phyloP scores from a whole-genome alignment of 2,797 vertebrate species.

The Phyllotis vaccarum region DNA sequence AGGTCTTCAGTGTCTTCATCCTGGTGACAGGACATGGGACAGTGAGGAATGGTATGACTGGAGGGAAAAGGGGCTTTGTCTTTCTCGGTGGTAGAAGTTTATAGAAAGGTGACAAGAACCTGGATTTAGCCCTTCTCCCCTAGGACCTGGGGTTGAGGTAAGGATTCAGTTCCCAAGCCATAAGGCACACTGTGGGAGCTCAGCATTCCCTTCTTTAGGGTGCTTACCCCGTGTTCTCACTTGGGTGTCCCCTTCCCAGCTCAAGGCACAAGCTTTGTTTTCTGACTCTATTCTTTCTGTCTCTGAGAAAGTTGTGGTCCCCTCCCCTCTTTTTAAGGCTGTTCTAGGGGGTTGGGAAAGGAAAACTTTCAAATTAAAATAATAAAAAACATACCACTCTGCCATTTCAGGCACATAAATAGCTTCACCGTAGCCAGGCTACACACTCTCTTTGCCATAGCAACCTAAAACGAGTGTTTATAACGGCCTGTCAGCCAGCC shows the following conservation, averaged over 20 bases:
- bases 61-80: not conserved
- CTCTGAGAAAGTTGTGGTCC: slow-evolving; percentile 62
- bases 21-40: not conserved
- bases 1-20: not conserved
- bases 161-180: not conserved
- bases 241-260: not conserved
- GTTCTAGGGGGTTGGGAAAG: slow-evolving; percentile 72
- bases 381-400: slow-evolving; percentile 79
- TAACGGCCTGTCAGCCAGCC: slow-evolving; percentile 59
- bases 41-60: not conserved
- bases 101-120: slow-evolving; percentile 38
- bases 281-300: not conserved
- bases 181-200: not conserved
- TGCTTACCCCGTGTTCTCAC: accelerated
- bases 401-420: slow-evolving; percentile 81
- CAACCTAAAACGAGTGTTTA: slow-evolving; percentile 82
- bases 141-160: accelerated
- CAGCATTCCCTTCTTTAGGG: not conserved
- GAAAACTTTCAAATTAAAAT: slow-evolving; percentile 82
- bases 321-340: not conserved
- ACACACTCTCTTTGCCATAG: slow-evolving; percentile 86
- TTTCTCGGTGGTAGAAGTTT: not conserved
- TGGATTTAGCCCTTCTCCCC: not conserved
- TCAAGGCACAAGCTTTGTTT: not conserved
- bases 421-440: slow-evolving; percentile 76